Conservation (phyloP, 2,888 invertebrate genomes). For the Archips xylosteana region DNA sequence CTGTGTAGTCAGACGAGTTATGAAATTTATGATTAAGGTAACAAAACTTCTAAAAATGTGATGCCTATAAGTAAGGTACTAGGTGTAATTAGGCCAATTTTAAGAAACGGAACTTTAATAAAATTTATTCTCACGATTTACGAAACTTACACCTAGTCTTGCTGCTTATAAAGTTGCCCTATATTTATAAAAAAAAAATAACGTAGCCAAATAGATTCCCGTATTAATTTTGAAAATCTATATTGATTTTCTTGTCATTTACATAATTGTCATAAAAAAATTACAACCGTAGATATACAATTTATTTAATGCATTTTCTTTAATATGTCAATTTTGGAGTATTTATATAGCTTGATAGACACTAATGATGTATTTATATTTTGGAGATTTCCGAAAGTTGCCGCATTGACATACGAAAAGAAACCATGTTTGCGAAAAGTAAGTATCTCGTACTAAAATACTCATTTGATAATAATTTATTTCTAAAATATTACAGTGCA, state of each 20-base stretch:
- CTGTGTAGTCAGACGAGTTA: neutral
- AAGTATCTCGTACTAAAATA: constrained; percentile 51
- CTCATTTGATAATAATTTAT: too few species aligned
- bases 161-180: neutral
- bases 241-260: constrained; percentile 57
- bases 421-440: constrained; percentile 66
- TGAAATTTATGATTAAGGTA: neutral
- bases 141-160: too few species aligned
- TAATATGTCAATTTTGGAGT: constrained; percentile 76
- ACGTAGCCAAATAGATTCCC: constrained; percentile 65
- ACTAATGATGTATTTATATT: constrained; percentile 48
- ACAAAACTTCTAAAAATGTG: neutral
- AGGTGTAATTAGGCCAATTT: neutral
- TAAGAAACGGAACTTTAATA: too few species aligned
- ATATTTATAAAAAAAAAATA: neutral
- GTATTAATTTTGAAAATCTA: constrained; percentile 68
- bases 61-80: too few species aligned
- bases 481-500: too few species aligned
- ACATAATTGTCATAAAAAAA: constrained; percentile 50
- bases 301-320: constrained; percentile 67
- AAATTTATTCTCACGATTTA: too few species aligned
- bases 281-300: constrained; percentile 27
- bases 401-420: constrained; percentile 59
- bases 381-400: constrained; percentile 47
- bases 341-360: constrained; percentile 61